Conservation (phyloP, 2,888 invertebrate genomes). For the Celastrina argiolus region DNA sequence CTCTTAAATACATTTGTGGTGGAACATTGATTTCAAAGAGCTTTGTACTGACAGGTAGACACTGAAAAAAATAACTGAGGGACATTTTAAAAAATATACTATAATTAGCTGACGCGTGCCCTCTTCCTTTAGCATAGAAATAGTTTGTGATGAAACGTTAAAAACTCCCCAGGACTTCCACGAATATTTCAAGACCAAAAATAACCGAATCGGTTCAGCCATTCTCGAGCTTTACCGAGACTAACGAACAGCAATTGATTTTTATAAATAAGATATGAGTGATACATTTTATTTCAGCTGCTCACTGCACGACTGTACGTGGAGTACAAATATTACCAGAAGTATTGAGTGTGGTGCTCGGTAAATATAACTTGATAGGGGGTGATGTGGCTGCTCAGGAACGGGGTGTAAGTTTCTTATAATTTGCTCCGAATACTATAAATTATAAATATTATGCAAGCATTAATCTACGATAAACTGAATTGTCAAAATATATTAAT, state of each 20-base stretch:
- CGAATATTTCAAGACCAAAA: too few relatives aligned
- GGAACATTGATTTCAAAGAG: slow-evolving; percentile 50
- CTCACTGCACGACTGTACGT: slow-evolving; percentile 46
- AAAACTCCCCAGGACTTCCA: too few relatives aligned
- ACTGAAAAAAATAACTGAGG: not conserved
- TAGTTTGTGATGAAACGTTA: too few relatives aligned
- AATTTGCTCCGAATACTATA: not conserved
- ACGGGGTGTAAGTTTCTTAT: slow-evolving; percentile 38
- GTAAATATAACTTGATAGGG: slow-evolving; percentile 49
- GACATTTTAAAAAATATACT: not conserved
- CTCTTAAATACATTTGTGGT: slow-evolving; percentile 52
- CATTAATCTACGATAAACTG: not conserved
- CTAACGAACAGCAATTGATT: too few relatives aligned
- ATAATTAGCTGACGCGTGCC: too few relatives aligned
- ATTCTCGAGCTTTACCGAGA: too few relatives aligned
- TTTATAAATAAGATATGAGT: too few relatives aligned
- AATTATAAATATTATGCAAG: not conserved
- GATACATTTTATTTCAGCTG: slow-evolving; percentile 39
- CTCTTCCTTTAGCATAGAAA: too few relatives aligned
- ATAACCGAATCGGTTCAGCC: too few relatives aligned
- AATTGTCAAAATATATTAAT: not conserved
- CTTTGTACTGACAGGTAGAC: slow-evolving; percentile 28
- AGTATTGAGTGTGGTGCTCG: slow-evolving; percentile 46
- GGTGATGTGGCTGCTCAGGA: slow-evolving; percentile 45
- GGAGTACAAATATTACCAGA: slow-evolving; percentile 43